Percentiles rank a stretch among this genome's conserved stretches.
Evolutionary conservation across 2,797 vertebrate species (phyloP).

Genomic region (Aulostomus chinensis): DNA sequence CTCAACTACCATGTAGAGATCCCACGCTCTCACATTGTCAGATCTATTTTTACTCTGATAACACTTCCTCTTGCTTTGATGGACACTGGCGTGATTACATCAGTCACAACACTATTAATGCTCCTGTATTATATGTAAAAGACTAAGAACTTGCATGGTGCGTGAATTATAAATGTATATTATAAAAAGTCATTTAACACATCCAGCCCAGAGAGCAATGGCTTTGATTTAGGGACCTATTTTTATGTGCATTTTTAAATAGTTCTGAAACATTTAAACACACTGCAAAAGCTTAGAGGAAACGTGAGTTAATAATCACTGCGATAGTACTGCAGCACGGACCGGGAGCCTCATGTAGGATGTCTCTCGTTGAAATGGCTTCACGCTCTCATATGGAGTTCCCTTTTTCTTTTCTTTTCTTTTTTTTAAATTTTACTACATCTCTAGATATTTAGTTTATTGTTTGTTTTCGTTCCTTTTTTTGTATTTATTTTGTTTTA

Average conservation of each 20-base stretch:
- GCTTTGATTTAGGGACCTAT: constrained; percentile 75
- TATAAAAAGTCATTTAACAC: constrained; percentile 75
- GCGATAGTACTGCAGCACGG: constrained; percentile 46
- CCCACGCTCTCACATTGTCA: constrained; percentile 49
- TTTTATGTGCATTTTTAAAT: constrained; percentile 78
- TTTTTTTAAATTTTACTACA: not conserved
- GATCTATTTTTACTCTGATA: constrained; percentile 69
- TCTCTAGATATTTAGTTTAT: constrained; percentile 31
- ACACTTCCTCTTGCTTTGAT: constrained; percentile 54
- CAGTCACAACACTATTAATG: constrained; percentile 67
- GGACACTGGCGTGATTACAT: constrained; percentile 65
- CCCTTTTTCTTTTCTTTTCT: constrained; percentile 22
- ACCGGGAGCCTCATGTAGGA: constrained; percentile 43
- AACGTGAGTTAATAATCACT: constrained; percentile 30
- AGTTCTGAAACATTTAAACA: constrained; percentile 65
- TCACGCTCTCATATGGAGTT: constrained; percentile 31
- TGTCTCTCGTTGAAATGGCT: constrained; percentile 49
- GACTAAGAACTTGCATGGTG: constrained; percentile 82
- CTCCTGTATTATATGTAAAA: constrained; percentile 85
- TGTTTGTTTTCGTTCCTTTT: constrained; percentile 36
- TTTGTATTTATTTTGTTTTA: constrained; percentile 41
- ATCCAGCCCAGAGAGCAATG: constrained; percentile 66
- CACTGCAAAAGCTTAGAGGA: constrained; percentile 60
- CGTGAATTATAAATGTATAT: constrained; percentile 81
- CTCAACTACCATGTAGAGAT: constrained; percentile 43